phyloP scores from a whole-genome alignment of 1,140 invertebrate genomes.

The Elysia chlorotica region DNA sequence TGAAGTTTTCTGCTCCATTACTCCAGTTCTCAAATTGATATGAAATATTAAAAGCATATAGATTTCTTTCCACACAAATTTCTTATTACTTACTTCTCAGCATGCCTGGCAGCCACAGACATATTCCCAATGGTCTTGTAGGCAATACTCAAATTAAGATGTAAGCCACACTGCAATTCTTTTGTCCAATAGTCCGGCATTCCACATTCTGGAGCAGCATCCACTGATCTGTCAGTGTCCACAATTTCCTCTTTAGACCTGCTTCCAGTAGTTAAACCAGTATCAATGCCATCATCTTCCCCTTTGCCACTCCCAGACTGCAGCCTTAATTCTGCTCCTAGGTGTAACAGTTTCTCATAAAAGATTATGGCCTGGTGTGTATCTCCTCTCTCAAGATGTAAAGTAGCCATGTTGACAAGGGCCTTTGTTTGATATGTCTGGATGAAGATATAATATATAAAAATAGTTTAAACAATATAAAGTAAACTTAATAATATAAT shows the following conservation, averaged over 20 bases:
- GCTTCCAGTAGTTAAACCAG: no score
- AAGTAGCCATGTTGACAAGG: conserved; percentile 55
- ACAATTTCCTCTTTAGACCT: no score
- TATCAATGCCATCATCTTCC: no score
- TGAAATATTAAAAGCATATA: no score
- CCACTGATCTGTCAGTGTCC: no score
- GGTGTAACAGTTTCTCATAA: conserved; percentile 54
- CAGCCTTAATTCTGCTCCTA: conserved; percentile 44
- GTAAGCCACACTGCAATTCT: conserved; percentile 52
- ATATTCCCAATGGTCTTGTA: conserved; percentile 57
- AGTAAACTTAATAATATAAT: no score
- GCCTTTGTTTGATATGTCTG: conserved; percentile 55
- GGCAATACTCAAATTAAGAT: conserved; percentile 58
- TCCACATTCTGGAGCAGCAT: background rate
- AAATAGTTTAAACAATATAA: no score
- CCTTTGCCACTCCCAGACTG: no score
- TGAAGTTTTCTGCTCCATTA: no score
- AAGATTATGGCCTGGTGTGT: conserved; percentile 53
- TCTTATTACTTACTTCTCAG: conserved; percentile 33
- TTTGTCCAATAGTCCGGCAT: conserved; percentile 55
- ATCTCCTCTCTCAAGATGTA: conserved; percentile 48
- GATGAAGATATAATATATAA: no score
- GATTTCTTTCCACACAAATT: no score
- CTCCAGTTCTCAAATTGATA: background rate
- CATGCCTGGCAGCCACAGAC: conserved; percentile 47